Conservation (phyloP, 2,113 vertebrate species). For the Dromaius novaehollandiae region DNA sequence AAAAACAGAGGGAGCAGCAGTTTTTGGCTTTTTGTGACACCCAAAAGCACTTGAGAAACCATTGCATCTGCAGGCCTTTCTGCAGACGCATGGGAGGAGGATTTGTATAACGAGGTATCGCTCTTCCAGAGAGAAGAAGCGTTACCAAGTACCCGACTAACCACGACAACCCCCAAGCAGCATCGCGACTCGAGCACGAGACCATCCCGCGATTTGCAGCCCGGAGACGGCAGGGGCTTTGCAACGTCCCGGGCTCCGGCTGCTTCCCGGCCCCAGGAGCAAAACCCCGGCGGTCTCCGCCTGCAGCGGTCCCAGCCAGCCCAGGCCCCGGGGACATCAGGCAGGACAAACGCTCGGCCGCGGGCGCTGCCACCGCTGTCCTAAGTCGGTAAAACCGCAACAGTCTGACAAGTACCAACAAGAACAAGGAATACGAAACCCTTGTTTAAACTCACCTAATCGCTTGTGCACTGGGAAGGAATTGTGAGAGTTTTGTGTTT, state of each 20-base stretch:
- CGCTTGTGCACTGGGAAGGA: no score
- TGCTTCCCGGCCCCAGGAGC: no score
- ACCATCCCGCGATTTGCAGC: neutral
- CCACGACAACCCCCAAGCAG: neutral
- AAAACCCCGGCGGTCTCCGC: neutral
- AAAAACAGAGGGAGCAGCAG: no score
- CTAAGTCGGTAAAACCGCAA: no score
- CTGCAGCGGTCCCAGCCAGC: neutral
- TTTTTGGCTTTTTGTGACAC: neutral
- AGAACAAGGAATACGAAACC: neutral
- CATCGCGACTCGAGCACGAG: neutral
- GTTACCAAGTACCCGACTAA: neutral
- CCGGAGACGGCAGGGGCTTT: no score
- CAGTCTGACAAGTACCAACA: neutral
- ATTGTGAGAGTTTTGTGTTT: neutral
- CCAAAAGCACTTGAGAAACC: neutral
- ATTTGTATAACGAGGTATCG: neutral
- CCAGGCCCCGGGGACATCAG: neutral
- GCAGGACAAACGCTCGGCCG: neutral
- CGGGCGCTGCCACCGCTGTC: no score
- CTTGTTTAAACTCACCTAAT: neutral
- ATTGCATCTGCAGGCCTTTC: neutral
- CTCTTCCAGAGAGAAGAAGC: accelerated
- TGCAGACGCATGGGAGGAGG: neutral
- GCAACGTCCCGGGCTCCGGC: no score